phyloP scores from a whole-genome alignment of 64 coral and sea anemone genomes.

The Astreopora myriophthalma region DNA sequence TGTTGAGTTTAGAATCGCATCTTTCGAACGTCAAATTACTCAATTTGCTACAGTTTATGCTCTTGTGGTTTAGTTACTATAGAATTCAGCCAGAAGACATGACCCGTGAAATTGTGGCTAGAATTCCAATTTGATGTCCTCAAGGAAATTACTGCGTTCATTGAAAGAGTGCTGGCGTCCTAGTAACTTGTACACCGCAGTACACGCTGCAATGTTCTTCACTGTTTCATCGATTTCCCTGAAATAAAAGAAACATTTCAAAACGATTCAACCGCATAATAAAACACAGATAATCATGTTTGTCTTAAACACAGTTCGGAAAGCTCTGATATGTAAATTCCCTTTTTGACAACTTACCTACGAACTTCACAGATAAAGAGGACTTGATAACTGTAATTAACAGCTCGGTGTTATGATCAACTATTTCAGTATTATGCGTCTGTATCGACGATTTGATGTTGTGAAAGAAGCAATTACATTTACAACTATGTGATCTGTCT shows the following conservation, averaged over 20 bases:
- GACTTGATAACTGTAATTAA: slow-evolving; percentile 26
- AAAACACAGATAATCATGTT: background rate
- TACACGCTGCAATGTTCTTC: background rate
- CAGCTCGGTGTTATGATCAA: background rate
- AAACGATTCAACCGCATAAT: slow-evolving; percentile 3
- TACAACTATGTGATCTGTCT: background rate
- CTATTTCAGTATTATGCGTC: background rate
- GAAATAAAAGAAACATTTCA: slow-evolving; percentile 16
- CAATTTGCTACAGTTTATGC: background rate
- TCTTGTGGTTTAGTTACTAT: background rate
- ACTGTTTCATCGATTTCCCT: slow-evolving; percentile 5
- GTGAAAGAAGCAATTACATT: background rate
- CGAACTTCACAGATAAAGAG: slow-evolving; percentile 1
- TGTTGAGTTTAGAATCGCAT: background rate
- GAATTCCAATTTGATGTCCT: background rate
- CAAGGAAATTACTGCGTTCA: background rate
- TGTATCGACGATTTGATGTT: background rate
- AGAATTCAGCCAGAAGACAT: background rate
- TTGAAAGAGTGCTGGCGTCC: background rate
- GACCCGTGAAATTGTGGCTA: slow-evolving; percentile 36
- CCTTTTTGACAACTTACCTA: background rate
- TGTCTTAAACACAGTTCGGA: slow-evolving; percentile 11
- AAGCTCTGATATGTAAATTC: slow-evolving; percentile 50
- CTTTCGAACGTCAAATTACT: background rate
- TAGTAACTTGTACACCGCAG: background rate